Conservation (phyloP, 1,140 invertebrate genomes). For the Drosophila repleta region DNA sequence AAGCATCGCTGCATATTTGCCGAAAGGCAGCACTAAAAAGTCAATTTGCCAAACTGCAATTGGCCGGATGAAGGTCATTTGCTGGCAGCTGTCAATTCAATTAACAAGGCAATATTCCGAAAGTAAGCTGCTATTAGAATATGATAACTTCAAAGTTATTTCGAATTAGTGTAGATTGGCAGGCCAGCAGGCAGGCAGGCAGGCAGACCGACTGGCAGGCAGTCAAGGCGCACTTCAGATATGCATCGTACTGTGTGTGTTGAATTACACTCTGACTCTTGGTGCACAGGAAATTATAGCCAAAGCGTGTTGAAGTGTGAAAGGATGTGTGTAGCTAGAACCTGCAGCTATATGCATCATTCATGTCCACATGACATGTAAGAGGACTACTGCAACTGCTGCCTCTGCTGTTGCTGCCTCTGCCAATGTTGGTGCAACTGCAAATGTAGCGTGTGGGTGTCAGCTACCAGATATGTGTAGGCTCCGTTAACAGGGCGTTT, state of each 20-base stretch:
- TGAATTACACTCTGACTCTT: conserved; percentile 40
- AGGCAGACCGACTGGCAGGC: not conserved
- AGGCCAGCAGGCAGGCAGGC: not conserved
- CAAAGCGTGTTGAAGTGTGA: conserved; percentile 74
- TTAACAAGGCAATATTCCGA: conserved; percentile 64
- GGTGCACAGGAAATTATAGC: conserved; percentile 71
- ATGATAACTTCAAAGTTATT: conserved; percentile 42
- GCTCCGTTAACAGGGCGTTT: conserved; percentile 8
- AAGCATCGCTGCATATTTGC: conserved; percentile 19
- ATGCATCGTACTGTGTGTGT: conserved; percentile 35
- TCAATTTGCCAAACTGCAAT: conserved; percentile 55
- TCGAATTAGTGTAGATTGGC: conserved; percentile 24
- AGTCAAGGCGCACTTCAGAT: not conserved
- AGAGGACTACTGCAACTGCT: conserved; percentile 67
- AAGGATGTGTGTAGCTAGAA: conserved; percentile 59
- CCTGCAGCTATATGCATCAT: conserved; percentile 25
- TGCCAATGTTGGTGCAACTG: not conserved
- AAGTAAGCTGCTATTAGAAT: conserved; percentile 34
- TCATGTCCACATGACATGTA: conserved; percentile 62
- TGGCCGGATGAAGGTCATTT: conserved; percentile 50
- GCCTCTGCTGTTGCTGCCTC: conserved; percentile 12
- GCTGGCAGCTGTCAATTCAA: conserved; percentile 65
- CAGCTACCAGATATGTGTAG: conserved; percentile 53
- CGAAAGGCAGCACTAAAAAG: conserved; percentile 34
- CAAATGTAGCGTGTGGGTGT: conserved; percentile 57